These are phyloP conservation scores for Bombus confusus DNA, from an alignment of 1,140 invertebrate genomes.

Conservation along the genomic window DNA sequence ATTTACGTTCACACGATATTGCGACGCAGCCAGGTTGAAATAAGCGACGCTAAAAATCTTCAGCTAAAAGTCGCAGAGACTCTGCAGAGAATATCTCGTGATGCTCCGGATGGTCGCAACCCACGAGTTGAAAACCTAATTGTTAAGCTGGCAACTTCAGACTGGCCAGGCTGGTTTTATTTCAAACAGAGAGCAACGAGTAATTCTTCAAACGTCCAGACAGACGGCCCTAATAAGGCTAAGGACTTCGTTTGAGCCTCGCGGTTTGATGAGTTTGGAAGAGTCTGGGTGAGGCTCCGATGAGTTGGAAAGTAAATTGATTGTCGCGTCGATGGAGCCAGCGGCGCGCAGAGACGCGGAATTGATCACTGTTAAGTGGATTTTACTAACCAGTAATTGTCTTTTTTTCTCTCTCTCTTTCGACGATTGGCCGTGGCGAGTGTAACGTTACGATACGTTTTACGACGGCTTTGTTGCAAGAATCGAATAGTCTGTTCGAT, in stretches of 20 bases:
- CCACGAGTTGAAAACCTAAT: not conserved
- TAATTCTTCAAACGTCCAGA: not conserved
- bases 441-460: not conserved
- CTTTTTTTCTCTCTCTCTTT: not conserved
- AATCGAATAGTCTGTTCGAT: not conserved
- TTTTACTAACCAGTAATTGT: not conserved
- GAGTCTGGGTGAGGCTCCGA: not conserved
- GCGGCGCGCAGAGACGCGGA: not conserved
- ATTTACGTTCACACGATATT: too few relatives aligned
- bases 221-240: not conserved
- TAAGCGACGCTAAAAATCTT: not conserved
- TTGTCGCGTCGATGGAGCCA: not conserved
- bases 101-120: not conserved
- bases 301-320: constrained; percentile 1
- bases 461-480: not conserved
- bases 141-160: not conserved
- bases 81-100: not conserved
- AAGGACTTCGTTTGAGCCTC: not conserved
- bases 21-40: too few relatives aligned
- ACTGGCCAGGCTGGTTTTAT: not conserved
- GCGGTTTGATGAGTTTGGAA: not conserved
- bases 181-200: not conserved
- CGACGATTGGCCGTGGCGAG: not conserved
- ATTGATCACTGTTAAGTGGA: not conserved
- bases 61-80: not conserved